Percentiles rank a stretch among this genome's conserved stretches.
Evolutionary conservation across 1,140 invertebrate species (phyloP).

Genomic region (Aphelinus atriplicis): DNA sequence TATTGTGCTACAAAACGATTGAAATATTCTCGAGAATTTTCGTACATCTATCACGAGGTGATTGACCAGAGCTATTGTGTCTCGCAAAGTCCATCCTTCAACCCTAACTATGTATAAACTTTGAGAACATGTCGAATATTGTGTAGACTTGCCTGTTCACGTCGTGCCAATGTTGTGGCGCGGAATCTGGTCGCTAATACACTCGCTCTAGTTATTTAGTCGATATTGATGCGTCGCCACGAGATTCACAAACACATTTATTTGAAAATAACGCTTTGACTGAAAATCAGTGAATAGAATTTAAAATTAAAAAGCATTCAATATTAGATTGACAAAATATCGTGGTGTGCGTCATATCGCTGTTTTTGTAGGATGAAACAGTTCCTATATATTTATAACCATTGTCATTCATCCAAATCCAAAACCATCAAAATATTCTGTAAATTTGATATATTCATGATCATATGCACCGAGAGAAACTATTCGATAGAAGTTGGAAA

Average conservation of each 20-base stretch:
- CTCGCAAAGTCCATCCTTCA: slow-evolving; percentile 11
- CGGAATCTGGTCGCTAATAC: slow-evolving; percentile 52
- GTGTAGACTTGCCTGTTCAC: slow-evolving; percentile 52
- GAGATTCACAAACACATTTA: neutral
- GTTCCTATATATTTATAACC: slow-evolving; percentile 15
- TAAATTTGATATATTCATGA: slow-evolving; percentile 17
- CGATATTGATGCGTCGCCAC: slow-evolving; percentile 45
- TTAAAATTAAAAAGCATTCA: slow-evolving; percentile 1
- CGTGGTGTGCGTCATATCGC: slow-evolving; percentile 20
- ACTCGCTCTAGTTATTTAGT: slow-evolving; percentile 51
- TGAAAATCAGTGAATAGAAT: slow-evolving; percentile 18
- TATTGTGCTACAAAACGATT: too few species aligned
- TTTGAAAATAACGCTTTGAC: neutral
- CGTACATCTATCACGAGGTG: neutral
- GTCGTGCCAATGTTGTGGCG: slow-evolving; percentile 51
- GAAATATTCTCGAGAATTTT: slow-evolving; percentile 30
- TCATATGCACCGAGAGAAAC: slow-evolving; percentile 22
- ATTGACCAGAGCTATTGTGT: slow-evolving; percentile 21
- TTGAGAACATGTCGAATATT: slow-evolving; percentile 50
- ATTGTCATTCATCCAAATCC: slow-evolving; percentile 12
- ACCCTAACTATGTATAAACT: slow-evolving; percentile 36
- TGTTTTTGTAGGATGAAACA: slow-evolving; percentile 26
- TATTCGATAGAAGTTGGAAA: neutral
- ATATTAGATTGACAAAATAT: neutral
- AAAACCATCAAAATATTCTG: slow-evolving; percentile 12